phyloP scores from a whole-genome alignment of 2,888 invertebrate species.

The Spodoptera picta region DNA sequence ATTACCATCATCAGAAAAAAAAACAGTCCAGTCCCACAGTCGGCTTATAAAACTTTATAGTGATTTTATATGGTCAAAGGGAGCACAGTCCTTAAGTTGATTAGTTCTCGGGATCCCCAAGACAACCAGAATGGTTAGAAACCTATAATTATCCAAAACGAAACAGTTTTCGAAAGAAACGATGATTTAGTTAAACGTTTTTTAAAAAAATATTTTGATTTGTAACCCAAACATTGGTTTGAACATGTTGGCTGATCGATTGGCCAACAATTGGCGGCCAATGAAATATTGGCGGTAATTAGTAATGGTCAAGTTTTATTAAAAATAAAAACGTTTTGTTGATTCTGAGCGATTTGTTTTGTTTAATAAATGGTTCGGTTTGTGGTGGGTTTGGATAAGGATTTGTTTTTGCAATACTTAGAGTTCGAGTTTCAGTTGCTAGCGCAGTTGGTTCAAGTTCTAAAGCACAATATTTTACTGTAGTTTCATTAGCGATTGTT shows the following conservation, averaged over 20 bases:
- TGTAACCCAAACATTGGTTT: conserved; percentile 78
- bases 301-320: conserved; percentile 19
- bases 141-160: conserved; percentile 86
- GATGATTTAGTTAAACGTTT: conserved; percentile 87
- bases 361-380: conserved; percentile 11
- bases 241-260: conserved; percentile 60
- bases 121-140: conserved; percentile 69
- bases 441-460: too few species aligned
- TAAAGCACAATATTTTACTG: too few species aligned
- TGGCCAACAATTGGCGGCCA: conserved; percentile 50
- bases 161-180: conserved; percentile 83
- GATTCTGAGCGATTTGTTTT: conserved; percentile 33
- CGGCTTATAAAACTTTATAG: conserved; percentile 47
- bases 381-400: background rate
- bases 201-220: conserved; percentile 83
- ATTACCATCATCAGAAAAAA: background rate
- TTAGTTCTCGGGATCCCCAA: conserved; percentile 74
- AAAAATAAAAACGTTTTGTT: conserved; percentile 13
- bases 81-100: conserved; percentile 65
- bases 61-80: conserved; percentile 45
- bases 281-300: conserved; percentile 45
- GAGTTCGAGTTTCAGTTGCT: too few species aligned
- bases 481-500: too few species aligned
- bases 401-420: background rate
- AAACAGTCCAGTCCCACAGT: conserved; percentile 7